These are phyloP conservation scores for Eupristina koningsbergeri DNA, from an alignment of 1,140 invertebrate genomes.

Conservation along the genomic window DNA sequence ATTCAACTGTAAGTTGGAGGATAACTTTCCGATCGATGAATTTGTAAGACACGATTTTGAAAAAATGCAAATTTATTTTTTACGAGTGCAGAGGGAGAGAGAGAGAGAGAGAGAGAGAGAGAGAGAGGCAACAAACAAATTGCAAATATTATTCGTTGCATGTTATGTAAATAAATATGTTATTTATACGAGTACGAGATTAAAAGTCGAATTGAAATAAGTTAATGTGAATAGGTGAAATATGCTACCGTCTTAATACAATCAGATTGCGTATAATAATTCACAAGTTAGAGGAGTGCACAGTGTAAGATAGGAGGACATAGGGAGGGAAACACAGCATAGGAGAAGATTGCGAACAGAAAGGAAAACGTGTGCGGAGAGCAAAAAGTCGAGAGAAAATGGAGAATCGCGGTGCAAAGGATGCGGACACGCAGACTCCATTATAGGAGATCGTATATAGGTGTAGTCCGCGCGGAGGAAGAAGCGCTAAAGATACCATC, in stretches of 20 bases:
- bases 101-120: too few relatives aligned
- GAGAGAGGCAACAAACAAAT: too few relatives aligned
- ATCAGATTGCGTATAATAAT: conserved; percentile 3
- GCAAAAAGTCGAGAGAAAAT: not conserved
- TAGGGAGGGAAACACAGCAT: not conserved
- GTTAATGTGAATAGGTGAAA: not conserved
- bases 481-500: conserved; percentile 55
- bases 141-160: too few relatives aligned
- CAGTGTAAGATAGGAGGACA: not conserved
- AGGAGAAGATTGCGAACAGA: not conserved
- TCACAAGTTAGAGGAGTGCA: not conserved
- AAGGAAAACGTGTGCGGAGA: too few relatives aligned
- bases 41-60: too few relatives aligned
- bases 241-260: not conserved
- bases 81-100: too few relatives aligned
- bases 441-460: not conserved
- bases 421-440: conserved; percentile 4
- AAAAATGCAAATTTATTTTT: too few relatives aligned
- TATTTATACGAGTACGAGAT: too few relatives aligned
- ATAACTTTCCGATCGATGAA: too few relatives aligned
- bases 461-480: not conserved
- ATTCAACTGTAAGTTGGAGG: too few relatives aligned
- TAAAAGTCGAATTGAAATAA: not conserved
- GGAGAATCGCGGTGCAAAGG: not conserved
- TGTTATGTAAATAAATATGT: too few relatives aligned